Percentiles rank a stretch among this genome's conserved stretches.
Evolutionary conservation across 2,113 vertebrate genomes (phyloP).

Genomic region (Chauna torquata): DNA sequence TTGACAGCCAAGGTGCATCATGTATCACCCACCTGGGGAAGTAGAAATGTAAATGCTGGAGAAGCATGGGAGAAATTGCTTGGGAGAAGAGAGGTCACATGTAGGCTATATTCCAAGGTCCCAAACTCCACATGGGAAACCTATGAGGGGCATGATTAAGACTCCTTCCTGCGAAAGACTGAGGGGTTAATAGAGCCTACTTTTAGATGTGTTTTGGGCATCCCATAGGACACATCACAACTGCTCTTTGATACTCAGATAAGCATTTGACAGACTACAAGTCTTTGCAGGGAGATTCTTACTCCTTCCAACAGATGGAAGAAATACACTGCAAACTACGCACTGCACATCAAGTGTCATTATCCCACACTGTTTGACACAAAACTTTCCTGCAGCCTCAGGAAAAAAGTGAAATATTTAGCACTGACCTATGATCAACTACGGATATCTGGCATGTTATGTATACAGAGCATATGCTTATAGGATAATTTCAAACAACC

Average conservation of each 20-base stretch:
- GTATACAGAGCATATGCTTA: neutral
- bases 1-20: too few relatives aligned
- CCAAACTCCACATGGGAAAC: neutral
- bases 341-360: neutral
- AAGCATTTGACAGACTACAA: neutral
- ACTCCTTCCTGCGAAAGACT: neutral
- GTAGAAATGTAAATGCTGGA: neutral
- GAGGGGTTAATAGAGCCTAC: neutral
- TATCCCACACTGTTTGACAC: neutral
- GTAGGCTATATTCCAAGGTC: neutral
- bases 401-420: neutral
- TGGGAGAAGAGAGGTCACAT: neutral
- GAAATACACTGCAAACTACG: neutral
- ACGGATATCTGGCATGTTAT: neutral
- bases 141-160: neutral
- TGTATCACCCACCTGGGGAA: fast-evolving
- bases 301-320: neutral
- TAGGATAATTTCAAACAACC: neutral
- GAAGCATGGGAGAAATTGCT: neutral
- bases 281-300: neutral
- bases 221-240: neutral
- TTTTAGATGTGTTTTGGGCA: neutral
- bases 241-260: neutral
- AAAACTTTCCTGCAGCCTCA: neutral
- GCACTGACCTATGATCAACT: neutral